Evolutionary conservation across 2,113 vertebrate genomes (phyloP), one percentile per base, ranked within the genome.

Genomic region (Neoarius graeffei): DNA sequence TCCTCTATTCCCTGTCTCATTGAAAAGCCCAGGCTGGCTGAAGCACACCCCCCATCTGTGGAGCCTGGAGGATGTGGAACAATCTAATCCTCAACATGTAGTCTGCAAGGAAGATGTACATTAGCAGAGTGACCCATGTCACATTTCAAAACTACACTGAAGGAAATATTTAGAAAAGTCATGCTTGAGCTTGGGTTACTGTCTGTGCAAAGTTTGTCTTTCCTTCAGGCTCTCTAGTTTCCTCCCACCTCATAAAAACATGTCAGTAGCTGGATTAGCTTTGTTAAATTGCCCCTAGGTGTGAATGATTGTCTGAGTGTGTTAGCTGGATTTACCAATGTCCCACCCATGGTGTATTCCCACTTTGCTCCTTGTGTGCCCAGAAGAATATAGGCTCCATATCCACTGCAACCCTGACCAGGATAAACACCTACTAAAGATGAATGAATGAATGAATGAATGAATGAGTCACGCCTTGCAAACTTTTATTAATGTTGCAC

Each of bases 1-100:
- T 93, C 90, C 89, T 84, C 73, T 88, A 81, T 88, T 42, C 91
- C 84, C 1, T 82, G 8, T 66, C 19, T 91, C 9, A 5, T 20
- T 66, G 69, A 88, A 73, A 83, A 69, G 59, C 67, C 66, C n/a
- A 11, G 76, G 77, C 57, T 73, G 71, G 56, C 64, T 13, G 10
- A 54, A 52, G 77, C 69, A 64, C 71, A 77, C 56, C 30, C 80
- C 86, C 86, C 88, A 89, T 91, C 86, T 88, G 88, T 73, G 56
- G 56, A 86, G 62, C 25, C 52, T 54, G 74, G 30, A 15, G 54
- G 64, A 81, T 71, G 81, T 85, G 81, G 64, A 84, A 86, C 57
- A 56, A 80, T 30, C 60, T 84, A 81, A 87, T 87, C 87, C 82
- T 54, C 35, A n/a, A 13, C 9, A n/a, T 67, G 35, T 7, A 42